Evolutionary conservation across 2,113 vertebrate genomes (phyloP), one percentile per base, ranked within the genome.

Genomic region (Misgurnus anguillicaudatus): DNA sequence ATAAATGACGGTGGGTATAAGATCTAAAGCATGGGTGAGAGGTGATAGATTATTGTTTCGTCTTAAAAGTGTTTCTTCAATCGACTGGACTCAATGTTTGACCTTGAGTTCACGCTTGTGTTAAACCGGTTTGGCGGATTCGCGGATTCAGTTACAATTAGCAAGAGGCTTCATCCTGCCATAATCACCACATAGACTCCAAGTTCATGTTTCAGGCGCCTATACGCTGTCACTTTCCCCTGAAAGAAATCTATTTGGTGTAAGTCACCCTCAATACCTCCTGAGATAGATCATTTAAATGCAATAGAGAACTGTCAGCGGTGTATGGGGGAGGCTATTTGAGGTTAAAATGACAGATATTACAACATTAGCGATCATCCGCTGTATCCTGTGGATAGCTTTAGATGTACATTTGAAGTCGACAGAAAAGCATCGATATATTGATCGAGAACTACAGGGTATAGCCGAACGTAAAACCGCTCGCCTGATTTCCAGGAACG

Each of bases 131-230:
- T 87, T 85, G 87, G 82, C 76, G 78, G 83, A 88, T 87, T 91
- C 89, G 91, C 79, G 76, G 91, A 90, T 93, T 92, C 90, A 82
- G 89, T 94, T 93, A 92, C 92, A 91, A 92, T 93, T 91, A 92
- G 88, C 87, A 88, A 89, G 91, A 90, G 90, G 88, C 88, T 92
- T 89, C 81, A 90, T 91, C 89, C 89, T 87, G 85, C 85, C 66
- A 86, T 85, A 87, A 85, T 82, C 79, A 42, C 75, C 78, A 38
- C 77, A 39, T 19, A 31, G 60, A 74, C 62, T 77, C 73, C 38
- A 69, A 82, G 88, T 73, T 93, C 88, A 87, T 69, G 87, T 94
- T 94, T 89, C 92, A 87, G 63, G 19, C 61, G 68, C 65, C 78
- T 75, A 81, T 63, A 55, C 24, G 24, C 83, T 77, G 64, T 69